Base-by-base conservation (phyloP, 2,797 vertebrate species). In the Phyllotis vaccarum region DNA sequence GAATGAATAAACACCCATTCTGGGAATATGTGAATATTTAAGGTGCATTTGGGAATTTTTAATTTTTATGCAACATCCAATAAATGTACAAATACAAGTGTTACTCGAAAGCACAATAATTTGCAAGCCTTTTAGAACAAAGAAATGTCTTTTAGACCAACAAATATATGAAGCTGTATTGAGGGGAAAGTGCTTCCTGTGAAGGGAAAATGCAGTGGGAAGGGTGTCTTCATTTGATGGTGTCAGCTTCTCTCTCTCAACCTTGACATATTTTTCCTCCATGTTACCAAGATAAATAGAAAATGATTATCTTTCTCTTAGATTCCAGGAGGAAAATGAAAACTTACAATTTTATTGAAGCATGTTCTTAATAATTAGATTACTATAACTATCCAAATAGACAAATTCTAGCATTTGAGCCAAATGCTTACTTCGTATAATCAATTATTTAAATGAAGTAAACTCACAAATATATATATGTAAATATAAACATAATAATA, bases 401-500 rank as follows among this genome's bases (percentile, higher is more conserved):
- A 87, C 68, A 96, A 97, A 52, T 89, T 94, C 78, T 89, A 95
- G 86, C n/a, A 62, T 95, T 96, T 97, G 90, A 94, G 22, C 2
- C 81, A 90, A 29, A 83, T 66, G 87, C 70, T 95, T 94, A 62
- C 70, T 46, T 76, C 31, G 49, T 88, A 10, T 91, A 80, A 90
- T 66, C 37, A 49, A 34, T 95, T 91, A 22, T 89, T 82, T 86
- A 95, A 95, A 83, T 92, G 62, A 78, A 75, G 17, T 27, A 90
- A 91, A 89, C 79, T 93, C 21, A 89, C 78, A 95, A 93, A 72
- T 76, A 79, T 83, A 80, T 80, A 9, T n/a, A 49, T 94, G 93
- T 87, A 92, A 88, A 95, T 86, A 86, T 13, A 85, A 86, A 78
- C 1, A n/a, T 52, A 86, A 58, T n/a, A 86, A 56, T 46, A 22